Evolutionary conservation across 2,113 vertebrate species (phyloP).

Genomic region (Pantherophis guttatus): DNA sequence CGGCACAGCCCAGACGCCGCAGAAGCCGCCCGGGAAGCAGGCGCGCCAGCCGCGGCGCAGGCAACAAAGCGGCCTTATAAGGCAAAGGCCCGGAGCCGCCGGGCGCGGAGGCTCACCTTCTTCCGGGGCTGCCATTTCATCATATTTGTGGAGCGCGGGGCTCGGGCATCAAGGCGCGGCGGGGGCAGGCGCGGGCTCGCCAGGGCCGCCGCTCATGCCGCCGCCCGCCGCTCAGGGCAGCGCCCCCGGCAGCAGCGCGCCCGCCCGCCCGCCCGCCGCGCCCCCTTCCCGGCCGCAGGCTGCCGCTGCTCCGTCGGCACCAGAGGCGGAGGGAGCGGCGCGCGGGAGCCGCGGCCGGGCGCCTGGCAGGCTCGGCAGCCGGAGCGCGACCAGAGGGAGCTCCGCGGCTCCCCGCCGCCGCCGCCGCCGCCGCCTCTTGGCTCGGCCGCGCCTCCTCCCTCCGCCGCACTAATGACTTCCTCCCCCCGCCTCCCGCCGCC

Average conservation of each 20-base stretch:
- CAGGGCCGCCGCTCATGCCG: background rate
- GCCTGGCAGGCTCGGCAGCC: background rate
- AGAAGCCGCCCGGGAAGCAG: background rate
- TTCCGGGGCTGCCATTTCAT: slow-evolving; percentile 99
- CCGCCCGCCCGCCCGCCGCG: background rate
- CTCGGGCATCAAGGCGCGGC: slow-evolving; percentile 84
- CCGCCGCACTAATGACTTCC: slow-evolving; percentile 82
- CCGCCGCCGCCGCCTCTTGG: slow-evolving; percentile 38
- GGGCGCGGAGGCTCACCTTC: slow-evolving; percentile 80
- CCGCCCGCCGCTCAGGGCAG: background rate
- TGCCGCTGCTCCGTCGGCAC: background rate
- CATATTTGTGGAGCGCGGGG: slow-evolving; percentile 90
- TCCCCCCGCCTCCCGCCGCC: slow-evolving; percentile 64
- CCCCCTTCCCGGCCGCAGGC: background rate
- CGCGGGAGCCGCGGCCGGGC: background rate
- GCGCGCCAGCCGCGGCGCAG: no score
- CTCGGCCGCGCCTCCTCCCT: slow-evolving; percentile 37
- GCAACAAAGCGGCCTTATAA: background rate
- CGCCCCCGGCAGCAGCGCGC: background rate
- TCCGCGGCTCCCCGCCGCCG: background rate
- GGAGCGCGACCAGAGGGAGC: slow-evolving; percentile 40
- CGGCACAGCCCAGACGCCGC: background rate
- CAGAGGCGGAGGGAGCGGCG: background rate
- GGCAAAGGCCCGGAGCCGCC: background rate
- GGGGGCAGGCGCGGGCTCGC: slow-evolving; percentile 15